Base-by-base conservation (phyloP, 2,888 invertebrate species). In the Coronaproctus castanopsis region DNA sequence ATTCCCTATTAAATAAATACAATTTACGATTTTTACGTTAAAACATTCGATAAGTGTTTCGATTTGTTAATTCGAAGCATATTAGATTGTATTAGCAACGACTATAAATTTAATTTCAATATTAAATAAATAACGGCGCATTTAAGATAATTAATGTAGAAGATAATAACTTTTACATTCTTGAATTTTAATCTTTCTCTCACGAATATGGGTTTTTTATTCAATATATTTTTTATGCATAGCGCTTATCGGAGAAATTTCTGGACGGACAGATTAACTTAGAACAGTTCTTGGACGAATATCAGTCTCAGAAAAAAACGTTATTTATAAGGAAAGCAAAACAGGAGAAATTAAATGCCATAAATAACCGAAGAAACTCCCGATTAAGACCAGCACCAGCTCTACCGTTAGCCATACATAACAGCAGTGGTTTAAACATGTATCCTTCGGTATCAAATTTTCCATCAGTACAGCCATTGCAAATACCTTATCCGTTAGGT, bases 261-360 rank as follows among this genome's bases (percentile, higher is more conserved):
- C 76, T 90, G 49, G 79, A 82, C 18, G 83, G 82, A 8, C 80
- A 83, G 58, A 75, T 85, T 5, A 75, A 77, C 56, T 73, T 80
- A 1, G 96, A 95, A 21, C 80, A 82, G 62, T 97, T 95, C 70
- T 73, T 95, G 2, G 86, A 87, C 62, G 80, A 86, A 61, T 97
- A 92, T 71, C 77, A 87, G 60, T 77, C 79, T 0, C 78, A 80
- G 62, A 79, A 96, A 54, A 82, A 82, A 67, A 69, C 80, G 49
- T 85, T 87, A 77, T 90, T 91, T 70, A 70, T 83, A 63, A 78
- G 92, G 56, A 83, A 88, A 69, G 83, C 95, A 14, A 96, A 96
- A 75, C 83, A 89, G 0, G 96, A 97, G 64, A 95, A 96, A 75
- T 83, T 97, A 82, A 77, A 80, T 55, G 87, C 88, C 68, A 71